Evolutionary conservation across 1,140 invertebrate species (phyloP), one percentile per base, ranked within the genome.

Genomic region (Anastatus disparis): DNA sequence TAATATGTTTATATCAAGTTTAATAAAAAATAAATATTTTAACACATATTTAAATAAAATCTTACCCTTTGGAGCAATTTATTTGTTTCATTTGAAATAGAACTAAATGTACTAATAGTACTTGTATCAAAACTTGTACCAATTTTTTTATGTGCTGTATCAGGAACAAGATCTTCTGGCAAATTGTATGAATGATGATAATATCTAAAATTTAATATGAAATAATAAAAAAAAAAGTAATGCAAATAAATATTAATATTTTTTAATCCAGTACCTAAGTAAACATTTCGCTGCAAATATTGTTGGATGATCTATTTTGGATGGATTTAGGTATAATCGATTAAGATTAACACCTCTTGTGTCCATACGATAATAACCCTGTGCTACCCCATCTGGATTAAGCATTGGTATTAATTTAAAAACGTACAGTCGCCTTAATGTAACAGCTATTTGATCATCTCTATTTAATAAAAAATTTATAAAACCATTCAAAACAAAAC

Each of bases 361-460:
- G 83, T 97, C 95, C 42, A 95, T 96, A 38, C 95, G 86, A 82
- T 97, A 97, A 82, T 96, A 94, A 6, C 95, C 95, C 56, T 90
- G 87, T n/a, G 91, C 90, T 1, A 97, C 95, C 8, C 96, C 95
- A 82, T 98, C 96, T 1, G 96, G 95, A 86, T 98, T 98, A 53
- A 97, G 85, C 88, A 97, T 94, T 2, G 96, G 95, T 68, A 98
- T 92, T 74, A 97, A 84, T 86, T 97, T 97, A 85, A 98, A 97
- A 56, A 97, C 94, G 79, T 93, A 95, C 44, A 90, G 81, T 75
- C 92, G 90, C 44, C 95, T 87, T 13, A 97, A 84, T 75, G 88
- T 85, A 63, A 90, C 83, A 13, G 92, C 94, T 29, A 95, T 90
- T 77, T 82, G 89, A 80, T 96, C 93, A 58, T 92, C 90, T 29